Base-by-base conservation (phyloP, 2,797 vertebrate species). In the Pseudopleuronectes americanus region DNA sequence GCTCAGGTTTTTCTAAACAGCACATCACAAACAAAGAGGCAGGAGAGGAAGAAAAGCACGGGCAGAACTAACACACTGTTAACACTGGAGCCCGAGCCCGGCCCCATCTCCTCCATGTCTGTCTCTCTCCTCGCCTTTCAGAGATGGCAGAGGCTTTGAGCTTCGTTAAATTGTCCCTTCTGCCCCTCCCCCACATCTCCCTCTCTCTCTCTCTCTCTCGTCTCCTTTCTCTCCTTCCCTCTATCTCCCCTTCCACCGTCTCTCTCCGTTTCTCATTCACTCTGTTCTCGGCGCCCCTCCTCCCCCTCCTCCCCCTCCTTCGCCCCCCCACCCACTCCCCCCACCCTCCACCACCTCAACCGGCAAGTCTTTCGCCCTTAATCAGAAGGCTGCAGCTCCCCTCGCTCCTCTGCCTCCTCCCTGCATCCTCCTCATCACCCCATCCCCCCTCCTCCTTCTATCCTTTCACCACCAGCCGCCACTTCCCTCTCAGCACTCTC, bases 141-240 rank as follows among this genome's bases (percentile, higher is more conserved):
- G 86, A 90, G 85, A 90, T 45, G 89, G 87, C 86, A 77, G 70
- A 79, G 81, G 89, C 91, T 92, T 93, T 91, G 89, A 92, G 92
- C 88, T 88, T 87, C 71, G 85, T 90, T 91, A 93, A 93, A 93
- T 88, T 90, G 92, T 87, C 89, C 87, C 90, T 87, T 78, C 84
- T 63, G 66, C 88, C 79, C 89, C 81, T 84, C 87, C 89, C 87
- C 87, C 85, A 80, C 74, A 45, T 57, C 59, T 23, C 55, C 57
- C 49, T 67, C 79, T 59, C 66, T 24, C 26, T 59, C 66, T 24
- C 26, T 26, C 77, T 83, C 68, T 70, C 81, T 80, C 41, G 21
- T 58, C 17, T 58, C 3, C 24, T 7, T 17, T 80, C 80, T 84
- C 65, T 79, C 76, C 38, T 52, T 71, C 69, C 67, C 57, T 84